Conservation (phyloP, 2,113 vertebrate genomes). For the Craseonycteris thonglongyai region DNA sequence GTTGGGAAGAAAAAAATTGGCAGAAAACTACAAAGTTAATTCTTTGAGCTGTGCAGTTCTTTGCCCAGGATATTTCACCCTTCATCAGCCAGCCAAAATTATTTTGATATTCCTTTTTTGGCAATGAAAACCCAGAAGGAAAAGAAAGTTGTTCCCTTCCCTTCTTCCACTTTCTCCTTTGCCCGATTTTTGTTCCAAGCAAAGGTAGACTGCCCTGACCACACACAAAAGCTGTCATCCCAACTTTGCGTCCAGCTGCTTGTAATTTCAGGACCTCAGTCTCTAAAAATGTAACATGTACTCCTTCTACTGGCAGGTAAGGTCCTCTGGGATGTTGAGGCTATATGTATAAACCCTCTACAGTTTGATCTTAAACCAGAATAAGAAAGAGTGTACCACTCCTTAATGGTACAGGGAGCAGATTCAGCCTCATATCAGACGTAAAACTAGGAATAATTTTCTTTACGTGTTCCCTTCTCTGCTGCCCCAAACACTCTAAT, state of each 20-base stretch:
- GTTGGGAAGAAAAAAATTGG: neutral
- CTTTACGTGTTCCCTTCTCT: neutral
- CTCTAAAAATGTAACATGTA: neutral
- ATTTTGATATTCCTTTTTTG: slow-evolving; percentile 23
- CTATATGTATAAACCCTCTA: neutral
- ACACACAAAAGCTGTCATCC: neutral
- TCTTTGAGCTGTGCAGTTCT: neutral
- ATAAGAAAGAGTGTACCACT: neutral
- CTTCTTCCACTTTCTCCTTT: neutral
- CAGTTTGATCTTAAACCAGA: neutral
- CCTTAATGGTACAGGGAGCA: neutral
- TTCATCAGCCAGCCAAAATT: neutral
- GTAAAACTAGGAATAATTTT: neutral
- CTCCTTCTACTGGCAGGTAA: neutral
- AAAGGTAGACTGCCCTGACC: neutral
- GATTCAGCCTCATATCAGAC: neutral
- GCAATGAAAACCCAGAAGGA: neutral
- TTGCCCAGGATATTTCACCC: neutral
- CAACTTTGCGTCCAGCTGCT: neutral
- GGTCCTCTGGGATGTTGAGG: neutral
- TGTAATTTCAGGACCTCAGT: neutral
- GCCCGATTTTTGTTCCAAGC: neutral
- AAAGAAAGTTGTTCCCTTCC: neutral
- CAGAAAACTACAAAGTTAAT: slow-evolving; percentile 21
- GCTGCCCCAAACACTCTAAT: neutral